Evolutionary conservation across 2,888 invertebrate genomes (phyloP).

Genomic region (Melangyna quadrimaculata): DNA sequence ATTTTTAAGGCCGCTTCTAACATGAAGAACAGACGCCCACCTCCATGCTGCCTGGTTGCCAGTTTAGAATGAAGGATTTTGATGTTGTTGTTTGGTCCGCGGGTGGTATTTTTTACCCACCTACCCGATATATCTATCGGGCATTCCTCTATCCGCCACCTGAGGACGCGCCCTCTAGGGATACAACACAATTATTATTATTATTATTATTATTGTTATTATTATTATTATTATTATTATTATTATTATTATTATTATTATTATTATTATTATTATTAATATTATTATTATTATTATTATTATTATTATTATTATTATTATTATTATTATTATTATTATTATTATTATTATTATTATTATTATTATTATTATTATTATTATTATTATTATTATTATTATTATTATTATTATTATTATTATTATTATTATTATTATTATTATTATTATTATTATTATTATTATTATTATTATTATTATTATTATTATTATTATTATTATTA

Average conservation of each 20-base stretch:
- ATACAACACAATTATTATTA: background rate
- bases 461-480: no score
- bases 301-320: background rate
- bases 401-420: no score
- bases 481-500: no score
- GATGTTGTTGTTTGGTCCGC: no score
- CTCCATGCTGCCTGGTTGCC: background rate
- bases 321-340: background rate
- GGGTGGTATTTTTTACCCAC: no score
- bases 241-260: background rate
- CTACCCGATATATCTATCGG: no score
- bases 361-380: background rate
- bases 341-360: background rate
- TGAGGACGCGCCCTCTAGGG: no score
- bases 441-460: no score
- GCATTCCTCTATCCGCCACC: no score
- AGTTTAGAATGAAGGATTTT: background rate
- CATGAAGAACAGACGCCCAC: background rate
- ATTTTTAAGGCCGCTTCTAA: background rate
- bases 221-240: background rate
- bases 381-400: background rate
- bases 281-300: background rate
- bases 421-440: no score
- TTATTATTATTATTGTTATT: background rate
- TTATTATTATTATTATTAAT: background rate